These are phyloP conservation scores for Aphodius granarius DNA, from an alignment of 2,888 invertebrate species.

Conservation along the genomic window DNA sequence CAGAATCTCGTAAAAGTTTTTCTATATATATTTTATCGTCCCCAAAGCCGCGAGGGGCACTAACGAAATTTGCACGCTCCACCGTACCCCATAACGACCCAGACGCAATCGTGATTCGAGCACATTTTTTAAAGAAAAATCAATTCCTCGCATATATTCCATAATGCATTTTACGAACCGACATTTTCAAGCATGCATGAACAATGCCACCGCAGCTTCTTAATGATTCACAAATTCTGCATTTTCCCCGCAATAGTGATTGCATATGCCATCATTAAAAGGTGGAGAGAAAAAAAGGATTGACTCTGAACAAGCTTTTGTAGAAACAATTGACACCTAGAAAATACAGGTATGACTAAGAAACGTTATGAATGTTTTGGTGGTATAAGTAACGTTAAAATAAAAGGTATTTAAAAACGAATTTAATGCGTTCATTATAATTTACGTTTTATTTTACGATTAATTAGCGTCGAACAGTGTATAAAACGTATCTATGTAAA, in stretches of 20 bases:
- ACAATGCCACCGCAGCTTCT: conserved; percentile 32
- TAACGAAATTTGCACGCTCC: conserved; percentile 41
- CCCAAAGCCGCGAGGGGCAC: conserved; percentile 7
- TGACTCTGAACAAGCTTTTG: too few relatives aligned
- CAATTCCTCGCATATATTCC: conserved; percentile 28
- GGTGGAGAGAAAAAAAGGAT: too few relatives aligned
- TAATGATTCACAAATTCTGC: neutral
- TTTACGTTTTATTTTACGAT: too few relatives aligned
- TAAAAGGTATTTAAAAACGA: too few relatives aligned
- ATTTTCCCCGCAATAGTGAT: conserved; percentile 20
- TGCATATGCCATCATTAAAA: conserved; percentile 34
- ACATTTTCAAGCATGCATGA: conserved; percentile 7
- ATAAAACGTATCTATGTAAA: too few relatives aligned
- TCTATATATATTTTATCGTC: neutral
- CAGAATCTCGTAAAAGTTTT: neutral
- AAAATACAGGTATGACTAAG: too few relatives aligned
- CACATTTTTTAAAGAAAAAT: conserved; percentile 38
- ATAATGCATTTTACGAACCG: conserved; percentile 6
- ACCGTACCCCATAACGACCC: conserved; percentile 40
- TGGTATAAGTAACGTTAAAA: too few relatives aligned
- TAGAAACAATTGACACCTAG: too few relatives aligned
- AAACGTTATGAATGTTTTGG: too few relatives aligned
- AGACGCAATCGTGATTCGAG: conserved; percentile 35
- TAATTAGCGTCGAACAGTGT: too few relatives aligned
- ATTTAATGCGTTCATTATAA: too few relatives aligned